These are phyloP conservation scores for Pheosia tremula DNA, from an alignment of 2,888 invertebrate genomes.

Conservation along the genomic window DNA sequence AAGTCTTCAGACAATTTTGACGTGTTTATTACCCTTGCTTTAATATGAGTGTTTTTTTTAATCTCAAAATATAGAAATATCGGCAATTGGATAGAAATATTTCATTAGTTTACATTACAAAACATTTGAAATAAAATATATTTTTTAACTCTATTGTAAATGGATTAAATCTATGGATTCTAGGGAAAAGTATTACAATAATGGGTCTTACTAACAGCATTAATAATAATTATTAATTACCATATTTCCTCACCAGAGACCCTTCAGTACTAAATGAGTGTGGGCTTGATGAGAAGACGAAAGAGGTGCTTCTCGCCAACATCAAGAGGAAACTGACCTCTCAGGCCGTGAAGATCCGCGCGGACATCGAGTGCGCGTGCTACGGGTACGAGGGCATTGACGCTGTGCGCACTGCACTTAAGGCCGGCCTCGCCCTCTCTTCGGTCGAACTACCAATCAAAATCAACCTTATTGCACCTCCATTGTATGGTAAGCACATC, in stretches of 20 bases:
- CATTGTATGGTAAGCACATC: conserved; percentile 90
- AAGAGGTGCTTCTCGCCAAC: conserved; percentile 95
- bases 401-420: conserved; percentile 97
- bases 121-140: too few relatives aligned
- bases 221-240: too few relatives aligned
- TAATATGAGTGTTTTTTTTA: too few relatives aligned
- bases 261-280: conserved; percentile 98
- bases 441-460: conserved; percentile 98
- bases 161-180: too few relatives aligned
- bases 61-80: too few relatives aligned
- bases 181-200: too few relatives aligned
- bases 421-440: conserved; percentile 94
- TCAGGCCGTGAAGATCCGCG: conserved; percentile 85
- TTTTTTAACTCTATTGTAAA: too few relatives aligned
- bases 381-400: conserved; percentile 98
- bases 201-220: too few relatives aligned
- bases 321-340: conserved; percentile 98
- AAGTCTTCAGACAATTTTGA: too few relatives aligned
- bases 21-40: too few relatives aligned
- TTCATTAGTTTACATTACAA: too few relatives aligned
- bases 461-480: conserved; percentile 99
- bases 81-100: too few relatives aligned
- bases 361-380: conserved; percentile 77
- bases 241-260: conserved; percentile 86
- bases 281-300: conserved; percentile 95